Evolutionary conservation across 2,888 invertebrate genomes (phyloP), one percentile per base, ranked within the genome.

Genomic region (Orthosia gothica): DNA sequence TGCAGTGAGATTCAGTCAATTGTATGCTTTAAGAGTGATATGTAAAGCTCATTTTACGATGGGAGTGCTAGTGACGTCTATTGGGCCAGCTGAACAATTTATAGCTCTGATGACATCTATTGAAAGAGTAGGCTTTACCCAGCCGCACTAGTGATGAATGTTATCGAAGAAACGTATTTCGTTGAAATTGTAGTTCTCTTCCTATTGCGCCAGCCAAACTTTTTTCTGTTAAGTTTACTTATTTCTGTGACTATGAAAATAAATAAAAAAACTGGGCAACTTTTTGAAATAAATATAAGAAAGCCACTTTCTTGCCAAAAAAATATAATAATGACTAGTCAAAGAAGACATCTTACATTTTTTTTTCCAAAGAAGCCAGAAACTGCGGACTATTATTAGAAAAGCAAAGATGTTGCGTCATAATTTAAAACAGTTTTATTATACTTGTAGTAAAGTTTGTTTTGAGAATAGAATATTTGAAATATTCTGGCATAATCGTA

Each of bases 111-210:
- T 82, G 70, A 74, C 62, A 74, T 62, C 49, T 57, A 64, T 81
- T 81, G 77, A 81, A 81, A 69, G 55, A 62, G 63, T 66, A 54
- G 45, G 69, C 76, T 79, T 70, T 77, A 55, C 70, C 59, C 63
- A 47, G 63, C 58, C 20, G 26, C 55, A 49, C 64, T 65, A 58
- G 26, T 67, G 40, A 73, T 76, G 57, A 68, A 69, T 69, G 63
- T 52, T 80, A 52, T 55, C 18, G 20, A 40, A 55, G 13, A 62
- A 72, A 4, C 32, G 18, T 26, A 26, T 26, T 26, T 26, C 26
- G 3, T 26, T 2, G 26, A 26, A 26, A 49, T 49, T 13, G 18
- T 63, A 63, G 26, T 26, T 26, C 1, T 26, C 26, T 12, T 40
- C 12, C 12, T 16, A 65, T 7, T 52, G 32, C 11, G 5, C n/a